Base-by-base conservation (phyloP, 2,113 vertebrate genomes). In the Syngnathus typhle region DNA sequence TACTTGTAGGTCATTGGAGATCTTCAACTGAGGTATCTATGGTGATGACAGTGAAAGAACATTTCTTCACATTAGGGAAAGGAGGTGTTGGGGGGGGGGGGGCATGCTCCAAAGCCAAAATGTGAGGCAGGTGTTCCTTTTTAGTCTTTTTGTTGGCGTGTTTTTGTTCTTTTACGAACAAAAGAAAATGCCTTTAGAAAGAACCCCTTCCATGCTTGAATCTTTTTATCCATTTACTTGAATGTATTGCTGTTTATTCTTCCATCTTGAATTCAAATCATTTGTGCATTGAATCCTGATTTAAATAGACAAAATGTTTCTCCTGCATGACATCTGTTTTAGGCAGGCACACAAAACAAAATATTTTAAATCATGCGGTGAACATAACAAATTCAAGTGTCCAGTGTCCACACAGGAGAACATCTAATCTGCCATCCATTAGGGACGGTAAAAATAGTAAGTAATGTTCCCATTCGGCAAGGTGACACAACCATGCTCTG, bases 11-110 rank as follows among this genome's bases (percentile, higher is more conserved):
- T 52, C 43, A 75, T 82, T 76, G 65, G 79, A 79, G 73, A 71
- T 72, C 72, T 74, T 79, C 65, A 58, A 12, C 49, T 60, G 71
- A 21, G 62, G 84, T 84, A 71, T 81, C 83, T 80, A 87, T 85
- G 83, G 86, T 51, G 82, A 85, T 70, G 63, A 68, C 66, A 71
- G 66, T 60, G 71, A 79, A 78, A 67, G 73, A 72, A 74, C 60
- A 69, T 41, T 74, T 76, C 80, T 71, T 73, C 39, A 71, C 32
- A 58, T 44, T 12, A 39, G 77, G 66, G 68, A 65, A 39, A 52
- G 70, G 52, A 44, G 65, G 65, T 66, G 70, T 72, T 65, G 36
- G 52, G 52, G 72, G 68, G 36, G 52, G 52, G 72, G 68, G 41
- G 65, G 63, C 74, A 64, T 72, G 49, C n/a, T 83, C 75, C 72